Conservation (phyloP, 2,888 invertebrate genomes). For the Scaptomyza cyrtandrae region DNA sequence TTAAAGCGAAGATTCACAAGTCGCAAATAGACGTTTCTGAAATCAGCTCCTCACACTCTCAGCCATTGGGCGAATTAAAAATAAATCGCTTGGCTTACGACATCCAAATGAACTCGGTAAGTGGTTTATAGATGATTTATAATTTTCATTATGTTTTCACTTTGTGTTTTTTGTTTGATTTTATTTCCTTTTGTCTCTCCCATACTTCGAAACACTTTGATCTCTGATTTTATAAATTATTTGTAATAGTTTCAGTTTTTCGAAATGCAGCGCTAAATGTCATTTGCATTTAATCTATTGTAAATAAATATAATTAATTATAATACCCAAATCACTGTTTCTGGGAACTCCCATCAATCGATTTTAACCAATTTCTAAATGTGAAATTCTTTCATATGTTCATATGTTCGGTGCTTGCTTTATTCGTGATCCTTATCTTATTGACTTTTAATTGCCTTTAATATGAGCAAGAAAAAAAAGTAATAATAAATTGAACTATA, state of each 20-base stretch:
- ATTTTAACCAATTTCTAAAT: conserved; percentile 51
- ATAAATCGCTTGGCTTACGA: conserved; percentile 35
- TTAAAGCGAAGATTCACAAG: conserved; percentile 81
- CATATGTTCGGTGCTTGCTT: conserved; percentile 46
- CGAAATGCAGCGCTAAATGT: conserved; percentile 51
- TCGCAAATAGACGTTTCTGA: conserved; percentile 80
- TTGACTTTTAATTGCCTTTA: conserved; percentile 30
- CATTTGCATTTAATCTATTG: conserved; percentile 59
- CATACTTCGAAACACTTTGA: conserved; percentile 31
- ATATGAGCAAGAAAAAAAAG: conserved; percentile 14
- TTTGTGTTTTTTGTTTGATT: conserved; percentile 47
- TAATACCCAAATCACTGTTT: conserved; percentile 33
- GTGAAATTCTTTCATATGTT: conserved; percentile 45
- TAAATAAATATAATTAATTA: conserved; percentile 63
- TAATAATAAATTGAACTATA: neutral
- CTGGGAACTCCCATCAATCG: conserved; percentile 32
- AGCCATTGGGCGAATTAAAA: conserved; percentile 26
- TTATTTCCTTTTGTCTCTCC: conserved; percentile 31
- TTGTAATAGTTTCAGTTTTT: conserved; percentile 23
- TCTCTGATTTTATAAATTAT: conserved; percentile 39
- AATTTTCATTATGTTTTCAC: conserved; percentile 34
- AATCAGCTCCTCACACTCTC: conserved; percentile 55
- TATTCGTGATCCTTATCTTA: conserved; percentile 55
- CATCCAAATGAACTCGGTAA: conserved; percentile 61
- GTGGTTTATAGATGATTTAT: conserved; percentile 42